A percentile compares a stretch with the other conserved stretches of the same genome.
Conservation (phyloP, 2,888 invertebrate genomes). For the Phyto melanocephala region DNA sequence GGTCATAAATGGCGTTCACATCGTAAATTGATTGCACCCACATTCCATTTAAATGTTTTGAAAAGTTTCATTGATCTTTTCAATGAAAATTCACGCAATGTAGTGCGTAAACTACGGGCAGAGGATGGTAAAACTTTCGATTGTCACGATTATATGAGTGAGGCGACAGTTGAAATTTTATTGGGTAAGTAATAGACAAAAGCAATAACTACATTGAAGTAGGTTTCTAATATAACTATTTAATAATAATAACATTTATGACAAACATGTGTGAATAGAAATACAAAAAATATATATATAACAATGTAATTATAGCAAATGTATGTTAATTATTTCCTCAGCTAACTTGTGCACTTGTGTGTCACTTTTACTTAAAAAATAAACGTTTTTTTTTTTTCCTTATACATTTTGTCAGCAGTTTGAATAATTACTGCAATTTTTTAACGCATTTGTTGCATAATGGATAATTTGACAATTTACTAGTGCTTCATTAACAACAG, state of each 20-base stretch:
- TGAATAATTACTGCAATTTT: neutral
- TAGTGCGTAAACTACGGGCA: slow-evolving; percentile 86
- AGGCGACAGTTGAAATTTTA: slow-evolving; percentile 90
- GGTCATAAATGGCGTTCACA: slow-evolving; percentile 92
- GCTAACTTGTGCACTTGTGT: neutral
- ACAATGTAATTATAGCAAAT: slow-evolving; percentile 7
- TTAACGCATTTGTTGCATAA: slow-evolving; percentile 40
- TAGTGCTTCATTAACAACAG: slow-evolving; percentile 45
- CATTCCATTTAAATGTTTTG: slow-evolving; percentile 91
- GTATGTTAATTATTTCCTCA: slow-evolving; percentile 40
- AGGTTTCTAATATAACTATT: neutral
- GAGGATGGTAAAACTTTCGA: slow-evolving; percentile 86
- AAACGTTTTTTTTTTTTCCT: neutral
- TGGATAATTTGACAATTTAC: slow-evolving; percentile 9
- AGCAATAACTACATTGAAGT: neutral
- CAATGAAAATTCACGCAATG: slow-evolving; percentile 88
- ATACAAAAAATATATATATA: neutral
- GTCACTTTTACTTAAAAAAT: no score
- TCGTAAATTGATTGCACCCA: slow-evolving; percentile 91
- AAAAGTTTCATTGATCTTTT: slow-evolving; percentile 92
- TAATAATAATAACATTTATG: no score
- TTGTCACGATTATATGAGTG: slow-evolving; percentile 91
- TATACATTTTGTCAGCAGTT: neutral
- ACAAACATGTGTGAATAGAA: slow-evolving; percentile 10
- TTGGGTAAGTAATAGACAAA: slow-evolving; percentile 81